These are phyloP conservation scores for Hydra vulgaris DNA, from an alignment of 30 jellyfish, hydroid and myxozoan species.

Conservation along the genomic window DNA sequence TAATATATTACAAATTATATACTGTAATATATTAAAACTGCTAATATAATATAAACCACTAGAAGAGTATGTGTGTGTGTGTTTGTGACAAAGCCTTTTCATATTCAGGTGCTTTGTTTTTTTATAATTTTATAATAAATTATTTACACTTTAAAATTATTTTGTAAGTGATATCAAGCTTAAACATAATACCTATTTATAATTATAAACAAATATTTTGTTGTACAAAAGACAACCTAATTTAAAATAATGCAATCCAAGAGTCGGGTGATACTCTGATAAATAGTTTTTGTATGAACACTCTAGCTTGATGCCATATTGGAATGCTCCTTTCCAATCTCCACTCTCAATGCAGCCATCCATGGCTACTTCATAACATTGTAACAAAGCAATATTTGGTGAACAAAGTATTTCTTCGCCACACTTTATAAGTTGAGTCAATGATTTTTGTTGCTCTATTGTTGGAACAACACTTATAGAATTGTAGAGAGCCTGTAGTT, in stretches of 20 bases:
- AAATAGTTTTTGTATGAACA: conserved; percentile 23
- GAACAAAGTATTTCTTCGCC: conserved; percentile 28
- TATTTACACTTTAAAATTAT: no score
- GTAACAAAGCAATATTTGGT: conserved; percentile 28
- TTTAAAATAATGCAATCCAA: conserved; percentile 62
- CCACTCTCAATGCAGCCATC: conserved; percentile 41
- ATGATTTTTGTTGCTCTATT: conserved; percentile 18
- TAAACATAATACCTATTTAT: no score
- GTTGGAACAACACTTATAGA: conserved; percentile 36
- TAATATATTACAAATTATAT: no score
- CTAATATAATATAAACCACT: no score
- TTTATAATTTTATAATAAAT: no score
- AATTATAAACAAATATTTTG: no score
- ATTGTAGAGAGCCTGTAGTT: conserved; percentile 10
- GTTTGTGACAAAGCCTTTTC: no score
- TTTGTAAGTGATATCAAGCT: no score
- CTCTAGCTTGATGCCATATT: conserved; percentile 35
- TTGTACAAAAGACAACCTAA: no score
- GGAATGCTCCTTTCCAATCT: conserved; percentile 49
- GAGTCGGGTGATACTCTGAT: conserved; percentile 43
- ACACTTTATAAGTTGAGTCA: background rate
- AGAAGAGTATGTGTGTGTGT: no score
- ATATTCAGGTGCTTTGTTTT: no score
- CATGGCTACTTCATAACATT: conserved; percentile 50
- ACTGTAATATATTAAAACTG: no score